phyloP scores from a whole-genome alignment of 2,888 invertebrate genomes.

The Acronicta alni region DNA sequence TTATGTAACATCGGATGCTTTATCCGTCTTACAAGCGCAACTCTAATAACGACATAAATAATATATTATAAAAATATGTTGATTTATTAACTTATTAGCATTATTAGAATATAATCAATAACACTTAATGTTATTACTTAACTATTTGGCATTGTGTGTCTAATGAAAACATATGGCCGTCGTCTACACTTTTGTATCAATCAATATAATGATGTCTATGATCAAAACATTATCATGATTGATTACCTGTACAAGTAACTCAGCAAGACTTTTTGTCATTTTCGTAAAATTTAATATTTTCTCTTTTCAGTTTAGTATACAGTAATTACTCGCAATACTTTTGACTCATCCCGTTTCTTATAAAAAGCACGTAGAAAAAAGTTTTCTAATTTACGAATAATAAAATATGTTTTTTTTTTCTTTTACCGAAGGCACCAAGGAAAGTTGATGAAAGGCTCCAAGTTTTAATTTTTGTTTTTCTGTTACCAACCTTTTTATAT shows the following conservation, averaged over 20 bases:
- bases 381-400: conserved; percentile 85
- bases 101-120: conserved; percentile 37
- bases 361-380: conserved; percentile 76
- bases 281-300: conserved; percentile 40
- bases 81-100: conserved; percentile 16
- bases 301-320: conserved; percentile 34
- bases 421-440: conserved; percentile 74
- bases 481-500: conserved; percentile 76
- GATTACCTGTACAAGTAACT: conserved; percentile 46
- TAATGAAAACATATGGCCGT: conserved; percentile 50
- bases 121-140: conserved; percentile 36
- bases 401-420: conserved; percentile 82
- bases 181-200: conserved; percentile 43
- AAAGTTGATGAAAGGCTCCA: conserved; percentile 81
- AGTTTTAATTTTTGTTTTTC: conserved; percentile 83
- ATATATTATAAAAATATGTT: conserved; percentile 52
- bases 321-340: conserved; percentile 64
- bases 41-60: conserved; percentile 55
- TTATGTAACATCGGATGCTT: conserved; percentile 81
- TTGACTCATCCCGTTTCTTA: conserved; percentile 70
- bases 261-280: conserved; percentile 44
- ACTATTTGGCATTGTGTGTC: conserved; percentile 38
- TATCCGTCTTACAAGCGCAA: conserved; percentile 72
- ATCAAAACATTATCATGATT: conserved; percentile 58
- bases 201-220: conserved; percentile 48